Percentiles rank a stretch among this genome's conserved stretches.
phyloP scores from a whole-genome alignment of 2,888 invertebrate species.

The Clunio marinus region DNA sequence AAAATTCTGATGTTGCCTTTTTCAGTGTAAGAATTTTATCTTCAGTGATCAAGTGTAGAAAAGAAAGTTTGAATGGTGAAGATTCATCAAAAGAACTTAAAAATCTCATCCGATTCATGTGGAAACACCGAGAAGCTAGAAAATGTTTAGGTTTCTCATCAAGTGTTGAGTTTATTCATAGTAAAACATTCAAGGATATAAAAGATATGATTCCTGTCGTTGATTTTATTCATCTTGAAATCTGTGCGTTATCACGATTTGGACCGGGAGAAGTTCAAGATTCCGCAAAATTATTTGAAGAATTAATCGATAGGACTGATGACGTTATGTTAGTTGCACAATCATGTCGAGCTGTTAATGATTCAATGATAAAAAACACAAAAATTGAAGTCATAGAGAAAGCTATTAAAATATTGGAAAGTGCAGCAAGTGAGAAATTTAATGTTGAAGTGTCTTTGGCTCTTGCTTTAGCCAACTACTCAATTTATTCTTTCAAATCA shows the following conservation, averaged over 20 bases:
- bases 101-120: not conserved
- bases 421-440: not conserved
- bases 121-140: too few relatives aligned
- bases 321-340: not conserved
- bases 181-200: not conserved
- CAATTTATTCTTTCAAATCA: not conserved
- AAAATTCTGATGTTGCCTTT: too few relatives aligned
- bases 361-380: not conserved
- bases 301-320: not conserved
- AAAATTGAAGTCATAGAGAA: constrained; percentile 9
- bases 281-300: not conserved
- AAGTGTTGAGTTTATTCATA: not conserved
- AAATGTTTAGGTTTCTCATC: too few relatives aligned
- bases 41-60: too few relatives aligned
- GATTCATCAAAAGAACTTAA: not conserved
- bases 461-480: not conserved
- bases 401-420: not conserved
- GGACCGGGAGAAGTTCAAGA: not conserved
- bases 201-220: not conserved
- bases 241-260: not conserved
- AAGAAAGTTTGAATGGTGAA: too few relatives aligned
- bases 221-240: not conserved
- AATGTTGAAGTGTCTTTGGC: not conserved
- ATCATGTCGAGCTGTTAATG: not conserved
- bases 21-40: too few relatives aligned